Conservation (phyloP, 1,140 invertebrate genomes). For the Ceratina australensis region DNA sequence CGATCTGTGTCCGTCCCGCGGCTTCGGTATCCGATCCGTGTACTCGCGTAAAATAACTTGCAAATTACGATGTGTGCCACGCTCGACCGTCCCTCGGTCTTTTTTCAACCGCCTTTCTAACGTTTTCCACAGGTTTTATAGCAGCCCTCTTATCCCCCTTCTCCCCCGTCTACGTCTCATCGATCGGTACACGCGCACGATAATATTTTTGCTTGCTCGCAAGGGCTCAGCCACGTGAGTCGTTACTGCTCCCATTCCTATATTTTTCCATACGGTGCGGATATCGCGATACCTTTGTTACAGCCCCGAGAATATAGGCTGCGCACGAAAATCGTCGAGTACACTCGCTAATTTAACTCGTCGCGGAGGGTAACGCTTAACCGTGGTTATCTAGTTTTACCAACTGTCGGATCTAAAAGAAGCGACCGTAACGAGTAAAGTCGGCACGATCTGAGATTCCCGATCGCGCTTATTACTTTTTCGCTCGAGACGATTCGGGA, state of each 20-base stretch:
- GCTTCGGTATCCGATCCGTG: slow-evolving; percentile 60
- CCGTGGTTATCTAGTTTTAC: not conserved
- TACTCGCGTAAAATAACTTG: slow-evolving; percentile 58
- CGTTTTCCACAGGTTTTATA: slow-evolving; percentile 32
- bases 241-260: slow-evolving; percentile 10
- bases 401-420: not conserved
- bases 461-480: slow-evolving; percentile 2
- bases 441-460: slow-evolving; percentile 2
- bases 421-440: not conserved
- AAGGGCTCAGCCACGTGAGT: not conserved
- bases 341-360: not conserved
- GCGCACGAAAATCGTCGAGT: not conserved
- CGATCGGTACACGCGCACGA: slow-evolving; percentile 8
- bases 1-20: slow-evolving; percentile 56
- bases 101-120: slow-evolving; percentile 36
- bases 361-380: not conserved
- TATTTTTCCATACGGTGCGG: not conserved
- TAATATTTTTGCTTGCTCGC: slow-evolving; percentile 8
- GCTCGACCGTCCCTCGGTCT: slow-evolving; percentile 21
- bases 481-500: not conserved
- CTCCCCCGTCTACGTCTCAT: too few relatives aligned
- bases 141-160: not conserved
- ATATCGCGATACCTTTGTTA: slow-evolving; percentile 20
- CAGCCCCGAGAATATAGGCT: not conserved
- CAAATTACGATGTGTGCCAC: slow-evolving; percentile 58